These are phyloP conservation scores for Ichneumoninae sp. DNA, from an alignment of 2,888 invertebrate genomes.

Conservation along the genomic window DNA sequence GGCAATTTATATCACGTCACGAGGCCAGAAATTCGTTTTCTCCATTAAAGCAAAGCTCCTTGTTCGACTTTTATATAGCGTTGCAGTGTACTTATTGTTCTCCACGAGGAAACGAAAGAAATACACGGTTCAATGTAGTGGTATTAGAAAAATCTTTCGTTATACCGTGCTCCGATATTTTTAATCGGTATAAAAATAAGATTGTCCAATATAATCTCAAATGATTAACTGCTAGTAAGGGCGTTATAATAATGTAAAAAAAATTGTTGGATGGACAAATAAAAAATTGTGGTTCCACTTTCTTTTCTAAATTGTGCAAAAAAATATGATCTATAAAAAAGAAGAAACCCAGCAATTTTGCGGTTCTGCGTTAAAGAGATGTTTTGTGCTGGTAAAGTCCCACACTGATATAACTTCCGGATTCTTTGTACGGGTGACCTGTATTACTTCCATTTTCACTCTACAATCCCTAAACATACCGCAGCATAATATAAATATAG, in stretches of 20 bases:
- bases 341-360: neutral
- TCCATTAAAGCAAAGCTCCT: constrained; percentile 54
- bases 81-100: neutral
- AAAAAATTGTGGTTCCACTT: neutral
- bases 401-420: neutral
- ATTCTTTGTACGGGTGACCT: neutral
- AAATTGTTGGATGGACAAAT: neutral
- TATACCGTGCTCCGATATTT: neutral
- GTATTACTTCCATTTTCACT: constrained; percentile 10
- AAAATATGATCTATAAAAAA: neutral
- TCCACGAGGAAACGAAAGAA: neutral
- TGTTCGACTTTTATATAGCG: constrained; percentile 35
- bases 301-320: neutral
- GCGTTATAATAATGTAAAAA: neutral
- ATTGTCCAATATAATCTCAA: neutral
- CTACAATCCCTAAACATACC: neutral
- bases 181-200: neutral
- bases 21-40: constrained; percentile 63
- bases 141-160: neutral
- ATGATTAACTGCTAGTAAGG: neutral
- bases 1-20: constrained; percentile 62
- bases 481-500: constrained; percentile 25
- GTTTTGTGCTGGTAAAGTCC: neutral
- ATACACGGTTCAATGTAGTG: neutral
- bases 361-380: neutral